phyloP scores from a whole-genome alignment of 2,888 invertebrate genomes.

The Latrodectus hesperus region DNA sequence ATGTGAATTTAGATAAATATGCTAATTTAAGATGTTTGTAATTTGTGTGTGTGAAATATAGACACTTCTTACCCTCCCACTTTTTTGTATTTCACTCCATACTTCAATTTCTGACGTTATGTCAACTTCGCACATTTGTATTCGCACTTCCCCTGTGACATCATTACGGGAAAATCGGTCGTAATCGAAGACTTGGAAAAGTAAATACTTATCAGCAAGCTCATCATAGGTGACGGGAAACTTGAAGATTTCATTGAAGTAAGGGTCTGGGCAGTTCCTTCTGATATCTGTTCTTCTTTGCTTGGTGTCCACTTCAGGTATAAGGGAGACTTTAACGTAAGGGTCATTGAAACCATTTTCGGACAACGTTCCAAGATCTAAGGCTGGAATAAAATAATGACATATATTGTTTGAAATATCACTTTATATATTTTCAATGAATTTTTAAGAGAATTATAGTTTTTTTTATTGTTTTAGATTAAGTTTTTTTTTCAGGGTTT shows the following conservation, averaged over 20 bases:
- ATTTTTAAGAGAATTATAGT: too few relatives aligned
- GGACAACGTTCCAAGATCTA: constrained; percentile 87
- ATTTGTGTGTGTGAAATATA: too few relatives aligned
- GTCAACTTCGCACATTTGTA: constrained; percentile 86
- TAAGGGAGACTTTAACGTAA: constrained; percentile 85
- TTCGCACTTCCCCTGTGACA: constrained; percentile 88
- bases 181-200: constrained; percentile 82
- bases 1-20: too few relatives aligned
- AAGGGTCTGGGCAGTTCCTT: constrained; percentile 88
- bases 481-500: too few relatives aligned
- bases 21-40: too few relatives aligned
- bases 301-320: constrained; percentile 89
- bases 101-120: constrained; percentile 86
- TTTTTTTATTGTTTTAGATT: too few relatives aligned
- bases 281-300: constrained; percentile 90
- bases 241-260: constrained; percentile 93
- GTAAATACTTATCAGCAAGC: constrained; percentile 84
- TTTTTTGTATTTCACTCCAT: constrained; percentile 90
- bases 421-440: too few relatives aligned
- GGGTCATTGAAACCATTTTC: constrained; percentile 93
- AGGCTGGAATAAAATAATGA: constrained; percentile 74
- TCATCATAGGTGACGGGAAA: constrained; percentile 93
- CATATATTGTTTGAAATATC: too few relatives aligned
- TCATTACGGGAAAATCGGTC: constrained; percentile 90
- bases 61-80: constrained; percentile 79